phyloP scores from a whole-genome alignment of 2,797 vertebrate species.

The Enteromius treurensis region DNA sequence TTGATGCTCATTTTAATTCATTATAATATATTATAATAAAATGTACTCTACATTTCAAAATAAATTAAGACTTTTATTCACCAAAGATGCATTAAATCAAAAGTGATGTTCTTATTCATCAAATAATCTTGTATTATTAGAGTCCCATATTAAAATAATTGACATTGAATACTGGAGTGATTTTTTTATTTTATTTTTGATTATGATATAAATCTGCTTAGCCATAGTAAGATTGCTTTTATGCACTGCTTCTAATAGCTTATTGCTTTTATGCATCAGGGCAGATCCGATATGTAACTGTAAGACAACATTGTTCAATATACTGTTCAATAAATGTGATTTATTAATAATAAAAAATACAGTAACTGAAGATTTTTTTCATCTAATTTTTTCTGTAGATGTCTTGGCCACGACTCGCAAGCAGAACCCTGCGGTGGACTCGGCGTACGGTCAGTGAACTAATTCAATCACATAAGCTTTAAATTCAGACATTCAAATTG shows the following conservation, averaged over 20 bases:
- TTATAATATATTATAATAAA: neutral
- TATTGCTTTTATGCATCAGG: neutral
- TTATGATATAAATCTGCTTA: neutral
- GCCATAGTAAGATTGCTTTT: neutral
- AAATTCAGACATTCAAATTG: slow-evolving; percentile 10
- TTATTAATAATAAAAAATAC: neutral
- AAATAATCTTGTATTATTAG: neutral
- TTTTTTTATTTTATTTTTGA: neutral
- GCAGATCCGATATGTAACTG: neutral
- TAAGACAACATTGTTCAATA: neutral
- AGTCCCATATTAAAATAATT: neutral
- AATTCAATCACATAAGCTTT: slow-evolving; percentile 16
- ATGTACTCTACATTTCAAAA: neutral
- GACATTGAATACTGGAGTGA: too few species aligned
- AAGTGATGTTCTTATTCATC: neutral
- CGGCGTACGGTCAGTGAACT: slow-evolving; percentile 85
- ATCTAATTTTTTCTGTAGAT: slow-evolving; percentile 68
- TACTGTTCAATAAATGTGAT: neutral
- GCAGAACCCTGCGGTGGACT: slow-evolving; percentile 82
- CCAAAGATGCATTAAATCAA: neutral
- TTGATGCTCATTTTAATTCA: neutral
- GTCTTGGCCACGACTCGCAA: slow-evolving; percentile 83
- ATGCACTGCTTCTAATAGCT: neutral
- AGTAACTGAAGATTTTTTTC: neutral
- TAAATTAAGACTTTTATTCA: neutral